Evolutionary conservation across 1,140 invertebrate species (phyloP), one percentile per base, ranked within the genome.

Genomic region (Bombus cullumanus): DNA sequence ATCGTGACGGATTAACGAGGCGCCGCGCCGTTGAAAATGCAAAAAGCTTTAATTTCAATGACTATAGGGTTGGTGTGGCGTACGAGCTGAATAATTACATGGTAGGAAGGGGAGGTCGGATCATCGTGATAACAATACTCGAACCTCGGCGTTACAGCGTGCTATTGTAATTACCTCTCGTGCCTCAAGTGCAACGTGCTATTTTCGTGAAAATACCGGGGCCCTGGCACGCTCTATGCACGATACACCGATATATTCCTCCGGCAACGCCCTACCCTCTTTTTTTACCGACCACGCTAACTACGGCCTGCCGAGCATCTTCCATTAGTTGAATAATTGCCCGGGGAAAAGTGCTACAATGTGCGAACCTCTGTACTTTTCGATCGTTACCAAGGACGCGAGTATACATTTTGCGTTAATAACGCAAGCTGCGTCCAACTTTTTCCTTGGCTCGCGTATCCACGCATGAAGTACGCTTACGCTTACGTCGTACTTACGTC

Each of bases 41-140:
- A 79, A 86, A 86, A 86, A 71, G 85, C 66, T 83, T 83, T 72
- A 76, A 86, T 71, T 76, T 83, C 83, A 72, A 71, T 84, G 83
- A 84, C 83, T 84, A 84, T 71, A 80, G 83, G 76, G 62, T 39
- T 34, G 47, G 77, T 57, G 72, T 43, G 25, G 53, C 34, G 34
- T 53, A 34, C 80, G 1, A 57, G 73, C 39, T 69, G 81, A 83
- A 86, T 86, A 86, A 86, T 86, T 86, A 86, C 66, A 86, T 64
- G 83, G 68, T 72, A 41, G 68, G 10, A n/a, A 37, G 41, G 74
- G 66, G 62, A 28, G 74, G 57, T 12, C 80, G 85, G 85, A 86
- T 86, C 64, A 86, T 86, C 85, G 85, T 77, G 85, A 86, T 86
- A 86, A 86, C 73, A 83, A 83, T 83, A 83, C 85, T 83, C 68